These are phyloP conservation scores for Clarias gariepinus DNA, from an alignment of 2,113 vertebrate species.

Conservation along the genomic window DNA sequence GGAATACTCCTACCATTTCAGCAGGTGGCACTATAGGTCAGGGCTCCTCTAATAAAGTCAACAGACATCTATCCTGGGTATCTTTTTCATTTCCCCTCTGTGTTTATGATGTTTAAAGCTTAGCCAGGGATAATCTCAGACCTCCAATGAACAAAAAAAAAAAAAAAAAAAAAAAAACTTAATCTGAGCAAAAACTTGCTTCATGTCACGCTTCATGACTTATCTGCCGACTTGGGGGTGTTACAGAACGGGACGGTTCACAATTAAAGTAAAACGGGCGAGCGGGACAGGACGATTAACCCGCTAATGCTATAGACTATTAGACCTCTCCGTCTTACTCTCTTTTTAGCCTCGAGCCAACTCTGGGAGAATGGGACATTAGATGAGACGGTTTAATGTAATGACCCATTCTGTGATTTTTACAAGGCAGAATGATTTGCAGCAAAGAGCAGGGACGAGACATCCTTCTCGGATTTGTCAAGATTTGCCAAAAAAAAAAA, in stretches of 20 bases:
- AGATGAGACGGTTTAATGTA: conserved; percentile 70
- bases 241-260: conserved; percentile 61
- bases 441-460: conserved; percentile 25
- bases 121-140: conserved; percentile 19
- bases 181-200: conserved; percentile 47
- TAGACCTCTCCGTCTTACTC: conserved; percentile 65
- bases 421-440: conserved; percentile 55
- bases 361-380: conserved; percentile 59
- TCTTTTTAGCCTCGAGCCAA: conserved; percentile 56
- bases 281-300: conserved; percentile 73
- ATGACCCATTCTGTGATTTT: conserved; percentile 63
- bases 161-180: neutral
- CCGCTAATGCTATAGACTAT: conserved; percentile 71
- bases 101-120: conserved; percentile 27
- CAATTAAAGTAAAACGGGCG: conserved; percentile 70
- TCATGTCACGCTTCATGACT: conserved; percentile 47
- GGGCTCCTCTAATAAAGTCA: neutral
- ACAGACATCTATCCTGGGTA: neutral
- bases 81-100: neutral
- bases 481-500: conserved; percentile 5
- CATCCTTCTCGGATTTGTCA: conserved; percentile 36
- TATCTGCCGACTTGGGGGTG: conserved; percentile 42
- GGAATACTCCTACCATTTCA: conserved; percentile 45
- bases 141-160: neutral
- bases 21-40: conserved; percentile 64